Evolutionary conservation across 2,113 vertebrate genomes (phyloP), one percentile per base, ranked within the genome.

Genomic region (Cebidichthys violaceus): DNA sequence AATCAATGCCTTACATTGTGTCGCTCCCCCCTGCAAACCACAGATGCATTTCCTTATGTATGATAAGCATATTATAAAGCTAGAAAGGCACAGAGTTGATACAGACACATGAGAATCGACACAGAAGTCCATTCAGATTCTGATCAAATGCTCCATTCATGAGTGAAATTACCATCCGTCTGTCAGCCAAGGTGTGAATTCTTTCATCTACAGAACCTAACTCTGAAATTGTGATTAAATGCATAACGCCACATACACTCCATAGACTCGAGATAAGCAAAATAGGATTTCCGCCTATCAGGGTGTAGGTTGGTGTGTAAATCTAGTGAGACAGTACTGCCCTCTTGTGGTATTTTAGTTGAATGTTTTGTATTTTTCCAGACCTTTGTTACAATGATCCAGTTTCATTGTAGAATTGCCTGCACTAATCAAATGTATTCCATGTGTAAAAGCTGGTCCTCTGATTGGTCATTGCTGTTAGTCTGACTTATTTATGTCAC

Each of bases 81-180:
- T 73, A 13, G n/a, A 77, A 91, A 90, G 79, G 79, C 70, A 20
- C 52, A 59, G 79, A 85, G 81, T 87, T 82, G 82, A 93, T 91
- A 89, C 83, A 86, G 89, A 92, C 88, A 81, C 87, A 88, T 61
- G 79, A 91, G 86, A 90, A 84, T 86, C 83, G 78, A 86, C 83
- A 90, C 81, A 67, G 89, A 70, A 88, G 85, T 92, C 90, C 90
- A 92, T 94, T 93, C 88, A 91, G 82, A 89, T 93, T 79, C 90
- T 90, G 91, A 94, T 94, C 93, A 94, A 94, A 93, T 92, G 91
- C 90, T 94, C 90, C 94, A 93, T 93, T 94, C 92, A 94, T 92
- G 92, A 93, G 93, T 93, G 91, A 94, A 94, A 94, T 94, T 93
- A 93, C 90, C 88, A 86, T 93, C 89, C 89, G 90, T 88, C 93